phyloP scores from a whole-genome alignment of 2,113 vertebrate species.

The Labrus mixtus region DNA sequence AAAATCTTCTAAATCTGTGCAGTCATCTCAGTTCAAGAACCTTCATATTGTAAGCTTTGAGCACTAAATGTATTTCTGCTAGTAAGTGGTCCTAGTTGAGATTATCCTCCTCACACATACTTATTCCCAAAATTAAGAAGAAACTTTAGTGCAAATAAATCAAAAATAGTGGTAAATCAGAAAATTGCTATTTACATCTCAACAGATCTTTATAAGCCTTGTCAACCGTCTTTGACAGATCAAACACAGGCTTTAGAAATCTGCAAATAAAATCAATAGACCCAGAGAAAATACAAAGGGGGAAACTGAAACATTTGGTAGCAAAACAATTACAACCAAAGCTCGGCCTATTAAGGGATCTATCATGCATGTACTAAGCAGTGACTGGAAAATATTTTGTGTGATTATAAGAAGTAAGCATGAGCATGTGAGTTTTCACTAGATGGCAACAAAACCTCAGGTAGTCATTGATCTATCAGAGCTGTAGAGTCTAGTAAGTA shows the following conservation, averaged over 20 bases:
- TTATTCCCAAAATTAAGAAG: background rate
- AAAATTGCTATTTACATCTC: too few relatives aligned
- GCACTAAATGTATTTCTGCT: background rate
- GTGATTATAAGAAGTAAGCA: background rate
- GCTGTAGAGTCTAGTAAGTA: too few relatives aligned
- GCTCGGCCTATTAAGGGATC: conserved; percentile 8
- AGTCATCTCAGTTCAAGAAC: background rate
- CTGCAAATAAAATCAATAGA: background rate
- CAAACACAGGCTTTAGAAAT: background rate
- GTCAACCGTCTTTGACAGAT: background rate
- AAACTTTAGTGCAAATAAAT: background rate
- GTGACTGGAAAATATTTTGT: conserved; percentile 17
- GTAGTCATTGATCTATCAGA: background rate
- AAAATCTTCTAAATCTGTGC: background rate
- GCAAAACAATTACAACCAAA: background rate
- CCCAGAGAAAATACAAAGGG: too few relatives aligned
- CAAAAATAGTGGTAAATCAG: too few relatives aligned
- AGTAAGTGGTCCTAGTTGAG: background rate
- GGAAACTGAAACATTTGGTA: background rate
- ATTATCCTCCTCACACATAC: background rate
- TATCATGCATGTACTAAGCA: conserved; percentile 7
- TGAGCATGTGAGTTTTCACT: conserved; percentile 25
- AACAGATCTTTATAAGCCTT: background rate
- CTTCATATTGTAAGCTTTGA: background rate
- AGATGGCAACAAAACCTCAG: conserved; percentile 29